Conservation (phyloP, 2,888 invertebrate species). For the Mesodorylaimus sp. region DNA sequence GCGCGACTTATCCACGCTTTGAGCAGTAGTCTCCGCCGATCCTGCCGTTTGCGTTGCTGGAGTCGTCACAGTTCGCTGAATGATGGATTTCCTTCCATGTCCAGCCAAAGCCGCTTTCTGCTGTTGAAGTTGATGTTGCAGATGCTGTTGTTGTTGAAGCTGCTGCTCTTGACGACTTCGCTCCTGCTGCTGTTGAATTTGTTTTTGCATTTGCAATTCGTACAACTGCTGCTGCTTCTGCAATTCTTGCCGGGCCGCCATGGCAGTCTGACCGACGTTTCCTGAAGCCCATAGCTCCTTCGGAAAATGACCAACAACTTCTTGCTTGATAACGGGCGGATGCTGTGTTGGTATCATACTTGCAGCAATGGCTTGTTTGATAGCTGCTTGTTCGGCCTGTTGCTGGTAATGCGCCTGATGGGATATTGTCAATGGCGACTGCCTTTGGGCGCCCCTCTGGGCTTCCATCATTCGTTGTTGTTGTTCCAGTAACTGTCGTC, state of each 20-base stretch:
- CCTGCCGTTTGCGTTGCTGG: neutral
- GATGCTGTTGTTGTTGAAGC: neutral
- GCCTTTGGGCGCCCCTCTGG: neutral
- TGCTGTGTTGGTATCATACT: too few relatives aligned
- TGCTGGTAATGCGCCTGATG: conserved; percentile 1
- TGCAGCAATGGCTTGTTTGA: too few relatives aligned
- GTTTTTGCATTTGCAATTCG: too few relatives aligned
- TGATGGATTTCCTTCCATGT: neutral
- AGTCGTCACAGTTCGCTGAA: neutral
- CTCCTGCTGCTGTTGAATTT: neutral
- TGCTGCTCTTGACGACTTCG: too few relatives aligned
- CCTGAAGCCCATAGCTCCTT: too few relatives aligned
- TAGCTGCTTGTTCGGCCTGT: too few relatives aligned
- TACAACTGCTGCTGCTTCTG: too few relatives aligned
- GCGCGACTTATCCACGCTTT: too few relatives aligned
- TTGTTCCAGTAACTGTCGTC: neutral
- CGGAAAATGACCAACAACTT: too few relatives aligned
- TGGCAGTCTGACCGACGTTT: too few relatives aligned
- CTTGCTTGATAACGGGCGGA: too few relatives aligned
- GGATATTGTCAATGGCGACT: neutral
- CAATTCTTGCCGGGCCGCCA: too few relatives aligned
- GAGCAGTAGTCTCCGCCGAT: neutral
- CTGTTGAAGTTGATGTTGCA: neutral
- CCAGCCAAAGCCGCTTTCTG: neutral
- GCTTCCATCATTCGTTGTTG: neutral